Percentiles rank a stretch among this genome's conserved stretches.
These are phyloP conservation scores for Emydura subglobosa DNA, from an alignment of 2,113 vertebrate genomes.

Conservation along the genomic window DNA sequence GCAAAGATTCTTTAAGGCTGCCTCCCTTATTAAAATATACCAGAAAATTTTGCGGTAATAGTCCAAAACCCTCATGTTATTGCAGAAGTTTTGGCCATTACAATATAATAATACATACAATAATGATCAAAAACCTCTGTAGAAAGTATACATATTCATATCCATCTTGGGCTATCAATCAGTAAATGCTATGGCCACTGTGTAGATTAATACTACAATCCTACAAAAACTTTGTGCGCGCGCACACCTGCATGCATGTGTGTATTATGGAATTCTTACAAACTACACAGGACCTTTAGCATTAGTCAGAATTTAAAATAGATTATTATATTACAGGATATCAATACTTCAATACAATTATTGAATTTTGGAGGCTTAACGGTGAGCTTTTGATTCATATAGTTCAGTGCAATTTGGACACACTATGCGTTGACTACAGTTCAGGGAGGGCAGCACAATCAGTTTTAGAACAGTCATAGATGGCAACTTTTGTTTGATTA, in stretches of 20 bases:
- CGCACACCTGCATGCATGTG: not conserved
- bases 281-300: not conserved
- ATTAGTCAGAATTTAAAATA: not conserved
- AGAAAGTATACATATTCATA: not conserved
- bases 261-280: not conserved
- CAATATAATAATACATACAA: not conserved
- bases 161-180: not conserved
- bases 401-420: not conserved
- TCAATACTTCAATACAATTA: not conserved
- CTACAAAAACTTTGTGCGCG: not conserved
- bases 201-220: not conserved
- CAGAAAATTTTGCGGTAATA: not conserved
- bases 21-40: not conserved
- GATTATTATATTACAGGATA: not conserved
- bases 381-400: not conserved
- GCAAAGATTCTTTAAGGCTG: not conserved
- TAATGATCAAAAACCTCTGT: fast-evolving
- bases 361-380: not conserved
- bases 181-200: not conserved
- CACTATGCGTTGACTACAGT: not conserved
- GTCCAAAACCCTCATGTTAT: not conserved
- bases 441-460: not conserved
- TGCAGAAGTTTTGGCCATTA: not conserved
- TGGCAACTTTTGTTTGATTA: not conserved
- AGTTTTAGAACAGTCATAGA: not conserved